These are phyloP conservation scores for Uropetala carovei DNA, from an alignment of 2,888 invertebrate genomes.

Conservation along the genomic window DNA sequence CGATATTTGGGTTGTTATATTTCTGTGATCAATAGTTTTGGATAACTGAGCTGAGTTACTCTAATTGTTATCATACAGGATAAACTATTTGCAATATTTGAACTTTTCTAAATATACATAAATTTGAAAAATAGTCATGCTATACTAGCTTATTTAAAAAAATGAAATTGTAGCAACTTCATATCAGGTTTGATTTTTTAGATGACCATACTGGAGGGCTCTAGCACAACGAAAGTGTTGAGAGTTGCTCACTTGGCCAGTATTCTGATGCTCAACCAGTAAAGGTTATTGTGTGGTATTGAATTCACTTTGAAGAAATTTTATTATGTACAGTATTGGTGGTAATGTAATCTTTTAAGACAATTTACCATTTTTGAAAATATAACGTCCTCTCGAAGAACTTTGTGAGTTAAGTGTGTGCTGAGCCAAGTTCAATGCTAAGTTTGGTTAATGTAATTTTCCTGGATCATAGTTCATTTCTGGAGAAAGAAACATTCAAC, in stretches of 20 bases:
- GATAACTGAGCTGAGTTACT: no score
- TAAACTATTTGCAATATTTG: no score
- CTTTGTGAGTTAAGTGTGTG: background rate
- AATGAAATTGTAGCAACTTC: background rate
- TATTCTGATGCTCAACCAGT: background rate
- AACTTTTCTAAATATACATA: no score
- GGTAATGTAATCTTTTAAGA: background rate
- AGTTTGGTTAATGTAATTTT: background rate
- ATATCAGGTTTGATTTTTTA: background rate
- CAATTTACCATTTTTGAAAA: background rate
- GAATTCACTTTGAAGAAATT: background rate
- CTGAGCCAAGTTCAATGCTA: background rate
- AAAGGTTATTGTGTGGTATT: background rate
- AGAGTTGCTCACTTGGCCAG: background rate
- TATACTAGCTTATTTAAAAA: conserved; percentile 29
- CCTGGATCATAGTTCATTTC: conserved; percentile 11
- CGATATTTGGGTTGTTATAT: no score
- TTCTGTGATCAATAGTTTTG: no score
- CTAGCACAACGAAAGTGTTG: no score
- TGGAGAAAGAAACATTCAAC: background rate
- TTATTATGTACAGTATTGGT: background rate
- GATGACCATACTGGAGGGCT: no score
- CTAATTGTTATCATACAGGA: no score
- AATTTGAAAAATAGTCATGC: background rate
- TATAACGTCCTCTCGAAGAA: background rate